A percentile compares a stretch with the other conserved stretches of the same genome.
phyloP scores from a whole-genome alignment of 2,888 invertebrate species.

The Amblyteles armatorius region DNA sequence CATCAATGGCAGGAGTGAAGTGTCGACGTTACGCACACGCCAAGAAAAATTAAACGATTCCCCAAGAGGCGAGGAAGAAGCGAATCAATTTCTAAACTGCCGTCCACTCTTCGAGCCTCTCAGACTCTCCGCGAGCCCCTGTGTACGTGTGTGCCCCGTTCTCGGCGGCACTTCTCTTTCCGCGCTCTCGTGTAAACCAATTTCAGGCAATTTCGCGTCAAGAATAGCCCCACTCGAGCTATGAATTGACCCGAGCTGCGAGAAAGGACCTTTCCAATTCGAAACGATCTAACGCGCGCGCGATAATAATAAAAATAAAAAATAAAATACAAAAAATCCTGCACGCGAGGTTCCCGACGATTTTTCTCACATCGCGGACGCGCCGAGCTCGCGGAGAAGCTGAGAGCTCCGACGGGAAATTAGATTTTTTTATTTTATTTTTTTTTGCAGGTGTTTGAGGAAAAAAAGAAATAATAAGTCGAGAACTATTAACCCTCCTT shows the following conservation, averaged over 20 bases:
- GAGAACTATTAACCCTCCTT: neutral
- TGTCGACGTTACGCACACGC: constrained; percentile 55
- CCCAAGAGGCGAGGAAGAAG: constrained; percentile 72
- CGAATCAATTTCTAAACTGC: constrained; percentile 82
- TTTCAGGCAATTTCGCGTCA: constrained; percentile 84
- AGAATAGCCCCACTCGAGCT: constrained; percentile 83
- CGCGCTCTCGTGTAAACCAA: constrained; percentile 83
- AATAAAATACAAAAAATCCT: constrained; percentile 34
- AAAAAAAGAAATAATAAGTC: neutral
- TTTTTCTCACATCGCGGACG: neutral
- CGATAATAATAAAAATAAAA: constrained; percentile 55
- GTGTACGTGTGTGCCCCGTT: constrained; percentile 35
- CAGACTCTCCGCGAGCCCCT: neutral
- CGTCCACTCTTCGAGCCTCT: constrained; percentile 57
- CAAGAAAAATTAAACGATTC: constrained; percentile 77
- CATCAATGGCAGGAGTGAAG: constrained; percentile 44
- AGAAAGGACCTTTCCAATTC: constrained; percentile 82
- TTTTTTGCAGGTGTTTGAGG: neutral
- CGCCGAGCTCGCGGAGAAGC: neutral
- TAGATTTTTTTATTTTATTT: neutral
- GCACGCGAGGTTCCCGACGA: constrained; percentile 8
- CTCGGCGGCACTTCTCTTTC: constrained; percentile 66
- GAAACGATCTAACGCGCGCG: constrained; percentile 74
- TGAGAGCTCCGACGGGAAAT: neutral
- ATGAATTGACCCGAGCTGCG: constrained; percentile 80